Conservation (phyloP, 2,888 invertebrate species). For the Caradrina clavipalpis region DNA sequence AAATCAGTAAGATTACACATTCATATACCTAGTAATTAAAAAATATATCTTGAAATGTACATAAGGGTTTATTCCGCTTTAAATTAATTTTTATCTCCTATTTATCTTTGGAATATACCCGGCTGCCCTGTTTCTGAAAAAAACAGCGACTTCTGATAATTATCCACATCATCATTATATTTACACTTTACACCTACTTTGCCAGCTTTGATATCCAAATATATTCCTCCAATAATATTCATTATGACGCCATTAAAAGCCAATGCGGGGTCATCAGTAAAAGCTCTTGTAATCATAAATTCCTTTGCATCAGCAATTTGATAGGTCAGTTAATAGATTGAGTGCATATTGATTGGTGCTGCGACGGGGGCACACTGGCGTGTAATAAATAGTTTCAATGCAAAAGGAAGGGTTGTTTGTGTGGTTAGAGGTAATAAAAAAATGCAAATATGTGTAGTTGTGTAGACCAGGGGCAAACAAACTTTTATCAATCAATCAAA, state of each 20-base stretch:
- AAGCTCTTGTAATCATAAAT: constrained; percentile 60
- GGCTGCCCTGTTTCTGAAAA: not conserved
- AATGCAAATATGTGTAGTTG: constrained; percentile 8
- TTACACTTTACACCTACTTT: not conserved
- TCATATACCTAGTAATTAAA: too few relatives aligned
- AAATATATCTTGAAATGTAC: too few relatives aligned
- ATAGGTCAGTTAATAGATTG: constrained; percentile 65
- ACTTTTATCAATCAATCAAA: too few relatives aligned
- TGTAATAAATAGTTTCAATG: constrained; percentile 47
- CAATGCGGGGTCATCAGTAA: constrained; percentile 29
- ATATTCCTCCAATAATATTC: not conserved
- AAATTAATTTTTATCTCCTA: too few relatives aligned
- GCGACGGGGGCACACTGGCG: constrained; percentile 36
- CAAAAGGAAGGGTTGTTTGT: constrained; percentile 10
- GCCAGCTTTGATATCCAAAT: not conserved
- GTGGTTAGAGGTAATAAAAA: constrained; percentile 11
- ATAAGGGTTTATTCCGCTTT: too few relatives aligned
- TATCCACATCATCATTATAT: not conserved
- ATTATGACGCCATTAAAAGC: constrained; percentile 23
- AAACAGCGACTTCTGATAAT: not conserved
- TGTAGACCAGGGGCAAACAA: not conserved
- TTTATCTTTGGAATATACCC: too few relatives aligned
- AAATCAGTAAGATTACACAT: too few relatives aligned
- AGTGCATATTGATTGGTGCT: constrained; percentile 63
- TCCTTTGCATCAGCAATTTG: constrained; percentile 59